Evolutionary conservation across 2,888 invertebrate genomes (phyloP).

Genomic region (Timema podura): DNA sequence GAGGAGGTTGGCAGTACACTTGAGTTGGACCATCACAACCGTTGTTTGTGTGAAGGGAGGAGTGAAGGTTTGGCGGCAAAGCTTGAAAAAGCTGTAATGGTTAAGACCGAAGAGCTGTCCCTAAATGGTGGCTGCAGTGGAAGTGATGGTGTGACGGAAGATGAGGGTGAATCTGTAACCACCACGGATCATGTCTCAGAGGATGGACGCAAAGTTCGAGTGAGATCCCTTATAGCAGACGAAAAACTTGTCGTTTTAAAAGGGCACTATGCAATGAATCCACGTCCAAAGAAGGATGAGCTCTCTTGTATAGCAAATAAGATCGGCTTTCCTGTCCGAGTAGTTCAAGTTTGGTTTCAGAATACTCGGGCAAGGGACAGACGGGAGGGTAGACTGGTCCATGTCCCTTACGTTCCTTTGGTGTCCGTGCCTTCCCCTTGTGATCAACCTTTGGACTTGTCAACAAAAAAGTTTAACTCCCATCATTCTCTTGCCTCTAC

Average conservation of each 20-base stretch:
- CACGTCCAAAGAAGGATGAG: constrained; percentile 91
- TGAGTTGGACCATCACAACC: constrained; percentile 69
- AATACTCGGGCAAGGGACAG: constrained; percentile 88
- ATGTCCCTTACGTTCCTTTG: constrained; percentile 46
- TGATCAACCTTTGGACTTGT: constrained; percentile 88
- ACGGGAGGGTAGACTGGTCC: constrained; percentile 57
- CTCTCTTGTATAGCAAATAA: constrained; percentile 81
- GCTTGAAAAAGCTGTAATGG: constrained; percentile 61
- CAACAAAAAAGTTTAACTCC: constrained; percentile 65
- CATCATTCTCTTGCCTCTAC: constrained; percentile 53
- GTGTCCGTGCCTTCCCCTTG: constrained; percentile 31
- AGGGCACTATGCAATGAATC: constrained; percentile 84
- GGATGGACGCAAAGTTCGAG: constrained; percentile 76
- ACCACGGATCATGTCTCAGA: constrained; percentile 41
- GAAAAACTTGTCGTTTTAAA: constrained; percentile 87
- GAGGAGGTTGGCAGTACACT: constrained; percentile 55
- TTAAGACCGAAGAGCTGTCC: constrained; percentile 45
- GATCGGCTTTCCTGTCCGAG: constrained; percentile 69
- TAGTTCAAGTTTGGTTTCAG: constrained; percentile 95
- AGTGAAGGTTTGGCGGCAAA: constrained; percentile 76
- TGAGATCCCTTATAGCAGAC: constrained; percentile 90
- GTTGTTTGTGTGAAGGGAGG: constrained; percentile 42
- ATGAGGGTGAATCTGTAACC: constrained; percentile 34
- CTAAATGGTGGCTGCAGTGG: constrained; percentile 53
- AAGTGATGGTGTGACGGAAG: constrained; percentile 46